Percentiles rank a stretch among this genome's conserved stretches.
phyloP scores from a whole-genome alignment of 2,888 invertebrate species.

The Agrochola lychnidis region DNA sequence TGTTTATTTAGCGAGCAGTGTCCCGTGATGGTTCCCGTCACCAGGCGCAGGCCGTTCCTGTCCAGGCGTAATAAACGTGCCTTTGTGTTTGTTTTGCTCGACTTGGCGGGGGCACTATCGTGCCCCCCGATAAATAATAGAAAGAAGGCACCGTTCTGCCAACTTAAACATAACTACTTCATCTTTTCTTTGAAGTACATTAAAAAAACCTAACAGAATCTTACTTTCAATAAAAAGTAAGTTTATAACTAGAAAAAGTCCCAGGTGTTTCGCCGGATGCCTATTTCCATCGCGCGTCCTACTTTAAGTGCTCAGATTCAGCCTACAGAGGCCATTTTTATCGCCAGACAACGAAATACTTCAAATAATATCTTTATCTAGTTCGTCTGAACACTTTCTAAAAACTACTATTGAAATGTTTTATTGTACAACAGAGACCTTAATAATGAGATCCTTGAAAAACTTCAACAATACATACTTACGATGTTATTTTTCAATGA shows the following conservation, averaged over 20 bases:
- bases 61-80: no score
- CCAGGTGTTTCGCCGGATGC: background rate
- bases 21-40: no score
- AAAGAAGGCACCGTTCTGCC: background rate
- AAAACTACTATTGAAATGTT: constrained; percentile 16
- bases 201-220: background rate
- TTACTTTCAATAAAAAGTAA: constrained; percentile 8
- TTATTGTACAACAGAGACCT: constrained; percentile 11
- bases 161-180: background rate
- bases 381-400: background rate
- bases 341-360: constrained; percentile 19
- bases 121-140: background rate
- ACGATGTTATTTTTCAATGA: background rate
- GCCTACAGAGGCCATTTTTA: constrained; percentile 1
- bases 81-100: no score
- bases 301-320: constrained; percentile 5
- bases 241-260: background rate
- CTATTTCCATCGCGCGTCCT: constrained; percentile 3
- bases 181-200: constrained; percentile 2
- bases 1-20: no score
- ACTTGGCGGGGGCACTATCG: no score
- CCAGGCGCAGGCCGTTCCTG: no score
- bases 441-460: constrained; percentile 3
- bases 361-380: constrained; percentile 6
- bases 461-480: constrained; percentile 9